Percentiles rank a stretch among this genome's conserved stretches.
These are phyloP conservation scores for Urocyon cinereoargenteus DNA, from an alignment of 2,797 vertebrate genomes.

Conservation along the genomic window DNA sequence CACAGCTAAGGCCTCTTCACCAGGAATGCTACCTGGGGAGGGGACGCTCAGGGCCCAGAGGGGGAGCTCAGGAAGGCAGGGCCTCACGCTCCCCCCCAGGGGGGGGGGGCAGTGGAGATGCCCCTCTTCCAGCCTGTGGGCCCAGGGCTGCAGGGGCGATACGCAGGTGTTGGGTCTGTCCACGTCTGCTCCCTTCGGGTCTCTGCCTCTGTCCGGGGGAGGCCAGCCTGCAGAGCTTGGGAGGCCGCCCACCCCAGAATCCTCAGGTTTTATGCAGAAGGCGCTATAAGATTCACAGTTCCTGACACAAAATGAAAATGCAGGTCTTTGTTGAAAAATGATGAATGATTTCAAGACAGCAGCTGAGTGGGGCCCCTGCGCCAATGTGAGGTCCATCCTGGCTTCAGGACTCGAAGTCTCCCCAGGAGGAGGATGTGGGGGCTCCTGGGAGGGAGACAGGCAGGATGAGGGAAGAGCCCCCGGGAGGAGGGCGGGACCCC, in stretches of 20 bases:
- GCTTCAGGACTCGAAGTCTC: fast-evolving
- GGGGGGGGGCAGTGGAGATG: not conserved
- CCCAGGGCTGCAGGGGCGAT: fast-evolving
- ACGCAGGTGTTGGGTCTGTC: fast-evolving
- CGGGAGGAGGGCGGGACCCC: fast-evolving
- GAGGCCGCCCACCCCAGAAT: not conserved
- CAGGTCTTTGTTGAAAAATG: not conserved
- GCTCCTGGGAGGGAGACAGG: fast-evolving
- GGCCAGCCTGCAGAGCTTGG: fast-evolving
- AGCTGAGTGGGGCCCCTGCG: fast-evolving
- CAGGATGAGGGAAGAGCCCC: not conserved
- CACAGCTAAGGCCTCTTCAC: fast-evolving
- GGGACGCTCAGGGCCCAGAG: fast-evolving
- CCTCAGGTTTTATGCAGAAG: fast-evolving
- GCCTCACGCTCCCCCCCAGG: too few relatives aligned
- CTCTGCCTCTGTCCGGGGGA: not conserved
- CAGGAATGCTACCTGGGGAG: fast-evolving
- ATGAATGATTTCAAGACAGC: fast-evolving
- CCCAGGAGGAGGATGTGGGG: too few relatives aligned
- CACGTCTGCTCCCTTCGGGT: fast-evolving
- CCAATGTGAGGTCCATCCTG: fast-evolving
- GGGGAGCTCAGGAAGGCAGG: fast-evolving
- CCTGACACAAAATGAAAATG: not conserved
- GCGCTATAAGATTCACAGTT: fast-evolving
- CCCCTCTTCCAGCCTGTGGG: not conserved